A percentile compares a stretch with the other conserved stretches of the same genome.
Conservation (phyloP, 2,888 invertebrate species). For the Pterostichus madidus region DNA sequence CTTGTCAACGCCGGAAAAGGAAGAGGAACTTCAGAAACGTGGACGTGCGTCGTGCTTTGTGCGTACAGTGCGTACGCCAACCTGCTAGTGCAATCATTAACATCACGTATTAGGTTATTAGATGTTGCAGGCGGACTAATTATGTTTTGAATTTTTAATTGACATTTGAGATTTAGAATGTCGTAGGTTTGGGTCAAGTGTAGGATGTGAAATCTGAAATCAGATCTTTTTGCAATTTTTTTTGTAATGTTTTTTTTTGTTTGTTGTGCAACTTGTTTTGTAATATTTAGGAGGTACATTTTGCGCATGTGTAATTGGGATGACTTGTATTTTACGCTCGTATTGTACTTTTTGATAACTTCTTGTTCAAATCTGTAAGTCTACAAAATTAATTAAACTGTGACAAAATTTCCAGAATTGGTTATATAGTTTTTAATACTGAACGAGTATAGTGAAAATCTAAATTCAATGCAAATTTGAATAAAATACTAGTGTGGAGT, state of each 20-base stretch:
- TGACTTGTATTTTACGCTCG: no score
- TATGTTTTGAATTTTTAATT: constrained; percentile 39
- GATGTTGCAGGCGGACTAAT: constrained; percentile 38
- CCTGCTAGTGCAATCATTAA: not conserved
- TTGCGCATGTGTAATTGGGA: not conserved
- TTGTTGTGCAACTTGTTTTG: constrained; percentile 24
- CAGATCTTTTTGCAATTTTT: constrained; percentile 43
- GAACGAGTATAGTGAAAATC: no score
- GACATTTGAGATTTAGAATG: constrained; percentile 38
- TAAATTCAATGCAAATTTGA: no score
- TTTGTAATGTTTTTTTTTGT: constrained; percentile 36
- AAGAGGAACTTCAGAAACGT: constrained; percentile 42
- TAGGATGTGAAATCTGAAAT: constrained; percentile 43
- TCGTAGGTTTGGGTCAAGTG: constrained; percentile 41
- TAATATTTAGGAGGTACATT: constrained; percentile 28
- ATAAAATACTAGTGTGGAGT: no score
- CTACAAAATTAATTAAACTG: no score
- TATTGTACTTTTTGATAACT: no score
- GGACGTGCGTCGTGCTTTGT: constrained; percentile 8
- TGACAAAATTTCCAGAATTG: no score
- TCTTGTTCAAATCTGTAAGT: no score
- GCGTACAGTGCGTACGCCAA: constrained; percentile 8
- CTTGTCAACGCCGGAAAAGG: constrained; percentile 40
- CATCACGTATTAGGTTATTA: constrained; percentile 28
- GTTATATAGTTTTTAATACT: no score